Base-by-base conservation (phyloP, 2,888 invertebrate species). In the Phanerotoma sp. region DNA sequence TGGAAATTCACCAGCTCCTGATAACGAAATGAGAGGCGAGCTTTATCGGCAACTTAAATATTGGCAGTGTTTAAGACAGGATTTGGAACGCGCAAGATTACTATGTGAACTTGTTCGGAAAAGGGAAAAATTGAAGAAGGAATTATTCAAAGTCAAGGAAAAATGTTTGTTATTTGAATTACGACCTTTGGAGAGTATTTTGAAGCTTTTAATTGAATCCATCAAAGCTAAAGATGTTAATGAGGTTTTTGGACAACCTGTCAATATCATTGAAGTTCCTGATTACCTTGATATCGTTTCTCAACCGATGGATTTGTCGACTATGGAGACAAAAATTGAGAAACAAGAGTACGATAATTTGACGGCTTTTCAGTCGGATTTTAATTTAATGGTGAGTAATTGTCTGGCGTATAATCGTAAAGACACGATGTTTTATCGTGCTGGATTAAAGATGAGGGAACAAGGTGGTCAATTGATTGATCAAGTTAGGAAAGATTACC, bases 71-170 rank as follows among this genome's bases (percentile, higher is more conserved):
- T 81, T 98, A 65, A 83, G 97, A 0, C 96, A 96, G 72, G 96
- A 97, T 75, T 80, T 98, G 62, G 98, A 99, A 75, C 84, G 95
- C 56, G 96, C 95, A 0, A 80, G 87, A 58, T 81, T 98, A 28
- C 83, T 98, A 0, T 96, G 96, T 72, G 98, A 98, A 77, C 77
- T 97, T 62, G 94, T 98, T 3, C 85, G 97, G 51, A 98, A 98
- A 74, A 84, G 98, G 35, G 98, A 99, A 78, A 95, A 95, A 68
- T 81, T 94, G 13, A 99, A 99, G 78, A 86, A 93, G 51, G 93
- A 95, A 71, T 82, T 86, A 66, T 88, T 91, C 1, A 88, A 88
- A 77, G 86, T 88, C 1, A 87, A 85, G 73, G 89, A 93, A 71
- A 88, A 91, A 64, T 88, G 91, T 71, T 81, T 91, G 58, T 86